These are phyloP conservation scores for Incurvaria masculella DNA, from an alignment of 2,888 invertebrate genomes.

Conservation along the genomic window DNA sequence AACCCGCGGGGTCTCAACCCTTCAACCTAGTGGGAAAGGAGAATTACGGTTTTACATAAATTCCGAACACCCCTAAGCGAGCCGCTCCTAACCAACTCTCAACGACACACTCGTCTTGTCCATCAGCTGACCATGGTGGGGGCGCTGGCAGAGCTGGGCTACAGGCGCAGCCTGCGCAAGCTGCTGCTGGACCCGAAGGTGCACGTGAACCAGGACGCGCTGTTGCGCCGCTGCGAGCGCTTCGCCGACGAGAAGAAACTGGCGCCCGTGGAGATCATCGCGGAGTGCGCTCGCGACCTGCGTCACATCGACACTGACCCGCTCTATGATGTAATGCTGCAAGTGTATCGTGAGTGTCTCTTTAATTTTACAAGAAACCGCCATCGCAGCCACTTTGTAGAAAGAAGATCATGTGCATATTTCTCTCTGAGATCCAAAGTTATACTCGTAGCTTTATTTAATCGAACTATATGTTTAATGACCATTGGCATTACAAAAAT, in stretches of 20 bases:
- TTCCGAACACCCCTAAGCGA: no score
- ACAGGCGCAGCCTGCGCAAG: conserved; percentile 46
- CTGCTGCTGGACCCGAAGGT: conserved; percentile 51
- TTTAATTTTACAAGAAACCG: not conserved
- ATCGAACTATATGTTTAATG: no score
- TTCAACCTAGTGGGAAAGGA: no score
- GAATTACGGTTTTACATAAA: no score
- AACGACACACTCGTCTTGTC: no score
- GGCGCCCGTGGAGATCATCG: conserved; percentile 29
- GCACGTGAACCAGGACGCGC: conserved; percentile 47
- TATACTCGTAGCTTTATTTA: no score
- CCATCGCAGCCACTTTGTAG: no score
- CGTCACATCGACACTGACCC: conserved; percentile 33
- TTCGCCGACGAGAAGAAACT: conserved; percentile 39
- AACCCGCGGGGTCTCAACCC: no score
- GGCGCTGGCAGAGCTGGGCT: conserved; percentile 53
- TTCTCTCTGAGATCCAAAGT: no score
- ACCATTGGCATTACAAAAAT: no score
- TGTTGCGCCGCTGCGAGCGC: conserved; percentile 50
- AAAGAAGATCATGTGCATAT: no score
- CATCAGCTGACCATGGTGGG: conserved; percentile 45
- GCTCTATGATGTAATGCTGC: conserved; percentile 46
- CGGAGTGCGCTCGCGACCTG: conserved; percentile 31
- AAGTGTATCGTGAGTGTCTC: conserved; percentile 45
- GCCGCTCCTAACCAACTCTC: no score